Evolutionary conservation across 2,113 vertebrate species (phyloP), one percentile per base, ranked within the genome.

Genomic region (Prunella himalayana): DNA sequence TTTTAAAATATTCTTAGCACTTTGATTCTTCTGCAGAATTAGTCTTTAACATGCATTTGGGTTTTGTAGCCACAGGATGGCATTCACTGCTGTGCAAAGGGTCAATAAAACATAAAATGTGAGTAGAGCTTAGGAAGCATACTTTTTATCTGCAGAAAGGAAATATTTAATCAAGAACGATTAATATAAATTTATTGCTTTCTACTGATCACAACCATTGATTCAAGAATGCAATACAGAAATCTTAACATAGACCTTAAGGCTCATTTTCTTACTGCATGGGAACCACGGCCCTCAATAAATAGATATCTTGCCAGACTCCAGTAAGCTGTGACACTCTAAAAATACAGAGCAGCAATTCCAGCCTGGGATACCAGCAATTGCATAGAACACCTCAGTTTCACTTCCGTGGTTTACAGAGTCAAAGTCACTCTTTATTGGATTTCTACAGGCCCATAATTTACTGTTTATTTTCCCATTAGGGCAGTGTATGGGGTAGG

Each of bases 11-110:
- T 37, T 90, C 88, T 70, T 54, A 49, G 51, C 25, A 28, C 41
- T 88, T 70, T 11, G 39, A 53, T 75, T 75, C n/a, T 82, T 81
- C 72, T 53, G 31, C 51, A 86, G 60, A 80, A 42, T 63, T 45
- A 45, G 20, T 68, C 41, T 71, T 75, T 53, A 71, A 49, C 14
- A 15, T 91, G 92, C 64, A 86, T 79, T 92, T 84, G 81, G 25
- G 31, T 89, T 94, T 94, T 82, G 69, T 76, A 95, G 66, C 92
- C 96, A 96, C 88, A 91, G 90, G 95, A 95, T 95, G 96, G 93
- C 93, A 96, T 94, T 94, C 84, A 89, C 13, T 87, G 78, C 96
- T 92, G 77, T 33, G 57, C 41, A 85, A 65, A 95, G 83, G 95
- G 95, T 94, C 86, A 94, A 20, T 60, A 47, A 75, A 86, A 89